Evolutionary conservation across 2,888 invertebrate species (phyloP), one percentile per base, ranked within the genome.

Genomic region (Ypsolopha scabrella): DNA sequence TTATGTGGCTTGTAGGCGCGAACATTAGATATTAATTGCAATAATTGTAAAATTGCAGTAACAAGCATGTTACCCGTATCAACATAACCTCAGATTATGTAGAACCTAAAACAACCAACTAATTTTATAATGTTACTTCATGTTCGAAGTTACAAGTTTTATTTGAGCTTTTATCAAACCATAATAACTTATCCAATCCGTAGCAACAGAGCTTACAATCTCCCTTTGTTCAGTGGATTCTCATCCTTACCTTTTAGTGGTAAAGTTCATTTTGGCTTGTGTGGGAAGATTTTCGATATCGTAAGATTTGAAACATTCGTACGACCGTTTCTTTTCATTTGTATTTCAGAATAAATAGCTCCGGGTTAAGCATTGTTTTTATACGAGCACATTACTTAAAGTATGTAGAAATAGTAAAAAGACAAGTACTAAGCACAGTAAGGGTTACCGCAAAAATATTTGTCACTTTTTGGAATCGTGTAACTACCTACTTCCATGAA

Each of bases 261-360:
- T 60, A 67, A 57, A 58, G 53, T 54, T 46, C 38, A 55, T 52
- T 60, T 62, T 67, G 4, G 51, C 50, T 50, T 53, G 56, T 9
- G 14, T n/a, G 34, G 24, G 24, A 24, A 24, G 24, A 39, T 39
- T 41, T 41, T 9, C n/a, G 36, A 8, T 46, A 10, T 46, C n/a
- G 13, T 46, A 33, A 35, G 33, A n/a, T 13, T 10, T 10, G 33
- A 33, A 14, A n/a, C 33, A 34, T 39, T n/a, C 39, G 6, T 70
- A 65, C 64, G 64, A 66, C 57, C 53, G 69, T 65, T 72, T 72
- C 75, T 75, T 81, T 82, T 80, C 80, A 77, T 74, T 75, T 72
- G 70, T 72, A 70, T 68, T 67, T 72, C 72, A 77, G 75, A 80
- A 81, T 81, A 80, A 81, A 81, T 75, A 24, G 71, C 67, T 74